phyloP scores from a whole-genome alignment of 2,888 invertebrate genomes.

The Drosophila prostipennis region DNA sequence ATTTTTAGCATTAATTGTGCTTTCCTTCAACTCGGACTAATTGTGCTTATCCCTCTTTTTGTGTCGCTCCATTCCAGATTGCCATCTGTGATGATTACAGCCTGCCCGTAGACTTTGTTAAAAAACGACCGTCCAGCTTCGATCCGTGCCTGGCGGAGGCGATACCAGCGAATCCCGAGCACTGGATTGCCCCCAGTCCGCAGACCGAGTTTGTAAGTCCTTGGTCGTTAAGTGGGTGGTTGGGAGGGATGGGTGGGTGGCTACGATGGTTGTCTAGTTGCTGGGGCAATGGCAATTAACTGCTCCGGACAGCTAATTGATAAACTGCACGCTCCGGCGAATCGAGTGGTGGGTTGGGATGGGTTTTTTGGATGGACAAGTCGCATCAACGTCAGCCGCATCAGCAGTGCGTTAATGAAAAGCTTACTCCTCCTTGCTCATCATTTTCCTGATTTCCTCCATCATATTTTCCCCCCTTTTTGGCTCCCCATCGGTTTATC shows the following conservation, averaged over 20 bases:
- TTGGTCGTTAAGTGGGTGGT: conserved; percentile 29
- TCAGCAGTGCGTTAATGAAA: conserved; percentile 72
- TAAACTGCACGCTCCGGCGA: conserved; percentile 67
- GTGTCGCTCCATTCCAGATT: conserved; percentile 87
- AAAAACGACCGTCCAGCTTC: conserved; percentile 88
- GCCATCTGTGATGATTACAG: conserved; percentile 94
- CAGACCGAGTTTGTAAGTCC: conserved; percentile 84
- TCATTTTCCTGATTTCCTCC: not conserved
- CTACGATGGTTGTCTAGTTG: not conserved
- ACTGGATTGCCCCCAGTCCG: conserved; percentile 83
- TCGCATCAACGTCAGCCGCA: conserved; percentile 46
- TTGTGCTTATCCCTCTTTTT: not conserved
- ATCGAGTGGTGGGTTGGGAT: conserved; percentile 10
- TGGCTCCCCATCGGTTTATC: conserved; percentile 16
- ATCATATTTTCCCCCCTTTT: not conserved
- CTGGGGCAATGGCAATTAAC: conserved; percentile 73
- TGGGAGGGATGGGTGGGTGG: not conserved
- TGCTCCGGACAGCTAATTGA: conserved; percentile 70
- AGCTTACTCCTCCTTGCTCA: conserved; percentile 17
- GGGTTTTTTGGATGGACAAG: not conserved
- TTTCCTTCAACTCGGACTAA: not conserved
- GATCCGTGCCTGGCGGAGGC: conserved; percentile 87
- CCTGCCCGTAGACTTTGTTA: conserved; percentile 93
- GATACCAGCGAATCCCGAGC: conserved; percentile 84
- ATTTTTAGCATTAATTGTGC: conserved; percentile 54